Evolutionary conservation across 1,140 invertebrate genomes (phyloP), one percentile per base, ranked within the genome.

Genomic region (Wasmannia auropunctata): DNA sequence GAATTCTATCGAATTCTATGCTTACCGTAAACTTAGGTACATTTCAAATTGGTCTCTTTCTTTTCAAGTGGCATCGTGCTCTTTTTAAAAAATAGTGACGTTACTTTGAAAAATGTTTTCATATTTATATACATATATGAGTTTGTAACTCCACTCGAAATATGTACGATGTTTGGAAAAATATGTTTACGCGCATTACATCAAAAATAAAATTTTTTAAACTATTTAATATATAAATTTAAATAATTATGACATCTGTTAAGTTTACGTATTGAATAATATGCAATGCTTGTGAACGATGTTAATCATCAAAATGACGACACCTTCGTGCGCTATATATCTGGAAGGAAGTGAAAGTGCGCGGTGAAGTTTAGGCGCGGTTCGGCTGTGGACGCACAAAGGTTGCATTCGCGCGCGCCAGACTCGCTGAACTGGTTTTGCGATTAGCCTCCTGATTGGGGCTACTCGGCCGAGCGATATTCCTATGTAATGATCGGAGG

Each of bases 371-470:
- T 70, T 81, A 81, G 37, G 28, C 28, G 79, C 54, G 51, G 51
- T 60, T 74, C 37, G 49, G 4, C 19, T 19, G 40, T 58, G 37
- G 25, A 43, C n/a, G 54, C 19, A 72, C 67, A 14, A 43, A 69
- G 46, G n/a, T 67, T 69, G 75, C 19, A 62, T 46, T 37, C 76
- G 67, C 79, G 16, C 19, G 2, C 34, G 14, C 28, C 37, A 54
- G 37, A 83, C 79, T 60, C 14, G 79, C 37, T 74, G 51, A 74
- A 83, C 79, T 83, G 79, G 79, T 83, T 83, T 74, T 60, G 79
- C 67, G 79, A 83, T 83, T 72, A 83, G 51, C 51, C 40, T 58
- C 51, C 25, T 83, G 67, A 83, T 83, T 83, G 79, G 54, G 51
- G 37, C 79, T 58, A 46, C 51, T 74, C 54, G 79, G 67, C 51